Conservation (phyloP, 2,797 vertebrate genomes). For the Microcaecilia unicolor region DNA sequence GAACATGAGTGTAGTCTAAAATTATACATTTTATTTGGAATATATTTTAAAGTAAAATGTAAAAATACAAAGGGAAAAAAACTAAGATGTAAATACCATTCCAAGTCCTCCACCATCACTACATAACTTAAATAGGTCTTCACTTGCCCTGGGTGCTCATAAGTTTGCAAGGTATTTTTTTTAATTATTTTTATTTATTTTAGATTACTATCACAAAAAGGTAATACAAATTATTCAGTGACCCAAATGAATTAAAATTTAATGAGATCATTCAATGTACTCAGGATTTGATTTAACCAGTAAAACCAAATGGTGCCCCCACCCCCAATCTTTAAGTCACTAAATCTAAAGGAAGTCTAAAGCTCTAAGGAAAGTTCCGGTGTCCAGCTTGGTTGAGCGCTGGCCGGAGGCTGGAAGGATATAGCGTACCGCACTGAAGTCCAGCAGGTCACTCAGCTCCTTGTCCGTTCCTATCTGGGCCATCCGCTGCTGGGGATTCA, state of each 20-base stretch:
- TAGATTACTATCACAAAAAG: no score
- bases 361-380: conserved; percentile 60
- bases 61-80: no score
- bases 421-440: conserved; percentile 93
- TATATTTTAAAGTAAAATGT: no score
- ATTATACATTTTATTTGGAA: no score
- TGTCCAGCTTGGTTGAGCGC: conserved; percentile 31
- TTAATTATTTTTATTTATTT: no score
- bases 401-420: conserved; percentile 16
- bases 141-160: no score
- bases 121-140: no score
- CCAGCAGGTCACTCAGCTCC: conserved; percentile 97
- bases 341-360: conserved; percentile 54
- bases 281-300: conserved; percentile 34
- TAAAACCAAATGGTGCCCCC: conserved; percentile 44
- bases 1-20: no score
- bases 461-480: conserved; percentile 97
- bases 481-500: conserved; percentile 98
- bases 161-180: no score
- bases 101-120: no score
- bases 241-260: conserved; percentile 15
- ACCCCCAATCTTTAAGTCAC: conserved; percentile 35
- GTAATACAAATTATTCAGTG: no score
- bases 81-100: no score
- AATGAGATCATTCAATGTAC: conserved; percentile 1